phyloP scores from a whole-genome alignment of 2,888 invertebrate species.

The Brachyptera risi region DNA sequence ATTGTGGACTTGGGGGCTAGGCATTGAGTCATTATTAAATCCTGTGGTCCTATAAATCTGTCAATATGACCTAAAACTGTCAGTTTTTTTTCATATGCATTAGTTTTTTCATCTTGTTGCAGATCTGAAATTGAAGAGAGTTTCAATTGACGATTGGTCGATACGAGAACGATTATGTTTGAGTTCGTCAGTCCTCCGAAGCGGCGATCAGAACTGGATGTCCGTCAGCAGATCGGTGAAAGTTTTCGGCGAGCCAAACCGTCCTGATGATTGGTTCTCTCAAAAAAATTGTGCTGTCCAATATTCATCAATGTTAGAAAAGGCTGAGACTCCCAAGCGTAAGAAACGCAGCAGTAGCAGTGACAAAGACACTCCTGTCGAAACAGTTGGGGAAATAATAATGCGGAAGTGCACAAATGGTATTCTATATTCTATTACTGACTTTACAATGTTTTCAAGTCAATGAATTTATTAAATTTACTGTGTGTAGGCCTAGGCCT shows the following conservation, averaged over 20 bases:
- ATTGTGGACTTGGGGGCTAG: no score
- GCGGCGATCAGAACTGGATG: slow-evolving; percentile 89
- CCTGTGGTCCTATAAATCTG: no score
- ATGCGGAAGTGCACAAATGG: slow-evolving; percentile 65
- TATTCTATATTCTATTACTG: no score
- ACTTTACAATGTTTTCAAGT: no score
- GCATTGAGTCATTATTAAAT: no score
- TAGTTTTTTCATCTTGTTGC: slow-evolving; percentile 31
- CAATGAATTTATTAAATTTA: no score
- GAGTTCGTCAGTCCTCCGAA: slow-evolving; percentile 78
- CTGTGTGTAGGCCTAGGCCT: no score
- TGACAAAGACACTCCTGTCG: slow-evolving; percentile 49
- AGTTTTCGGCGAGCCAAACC: slow-evolving; percentile 68
- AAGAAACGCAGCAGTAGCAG: slow-evolving; percentile 58
- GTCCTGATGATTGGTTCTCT: slow-evolving; percentile 84
- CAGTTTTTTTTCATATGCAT: no score
- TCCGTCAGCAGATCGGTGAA: slow-evolving; percentile 77
- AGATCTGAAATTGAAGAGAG: slow-evolving; percentile 57
- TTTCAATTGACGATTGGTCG: slow-evolving; percentile 80
- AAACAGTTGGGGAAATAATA: slow-evolving; percentile 75
- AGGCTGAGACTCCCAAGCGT: slow-evolving; percentile 78
- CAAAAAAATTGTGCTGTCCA: slow-evolving; percentile 88
- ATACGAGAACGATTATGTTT: slow-evolving; percentile 77
- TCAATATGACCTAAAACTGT: no score
- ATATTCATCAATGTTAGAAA: slow-evolving; percentile 75